Evolutionary conservation across 2,113 vertebrate genomes (phyloP).

Genomic region (Daboia siamensis): DNA sequence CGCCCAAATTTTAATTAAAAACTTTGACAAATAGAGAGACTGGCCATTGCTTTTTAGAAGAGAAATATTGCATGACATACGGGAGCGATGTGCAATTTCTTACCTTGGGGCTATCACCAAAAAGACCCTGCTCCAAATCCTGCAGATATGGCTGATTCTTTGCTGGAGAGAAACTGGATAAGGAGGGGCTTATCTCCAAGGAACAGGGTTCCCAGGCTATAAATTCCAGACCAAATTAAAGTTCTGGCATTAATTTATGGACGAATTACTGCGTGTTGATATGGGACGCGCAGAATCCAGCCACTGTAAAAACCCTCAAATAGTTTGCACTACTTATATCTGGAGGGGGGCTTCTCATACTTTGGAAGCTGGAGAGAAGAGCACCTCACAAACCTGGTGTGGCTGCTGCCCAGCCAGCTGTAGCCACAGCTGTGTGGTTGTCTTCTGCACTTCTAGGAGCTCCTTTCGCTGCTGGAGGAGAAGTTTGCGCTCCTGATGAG

Average conservation of each 20-base stretch:
- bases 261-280: neutral
- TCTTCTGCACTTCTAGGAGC: conserved; percentile 48
- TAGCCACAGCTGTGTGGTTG: conserved; percentile 33
- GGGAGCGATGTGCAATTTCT: neutral
- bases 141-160: too few species aligned
- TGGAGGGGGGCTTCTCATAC: neutral
- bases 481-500: conserved; percentile 59
- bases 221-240: neutral
- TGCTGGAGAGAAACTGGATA: neutral
- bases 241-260: neutral
- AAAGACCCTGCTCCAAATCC: neutral
- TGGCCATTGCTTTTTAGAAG: neutral
- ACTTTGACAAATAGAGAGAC: too few species aligned
- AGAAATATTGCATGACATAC: neutral
- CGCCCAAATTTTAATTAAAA: too few species aligned
- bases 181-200: neutral
- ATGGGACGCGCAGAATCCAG: neutral
- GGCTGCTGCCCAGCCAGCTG: conserved; percentile 42
- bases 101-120: neutral
- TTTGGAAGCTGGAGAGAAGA: neutral
- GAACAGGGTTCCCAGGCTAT: neutral
- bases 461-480: conserved; percentile 65
- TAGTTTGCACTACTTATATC: too few species aligned
- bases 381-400: neutral
- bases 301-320: neutral